Conservation (phyloP, 2,113 vertebrate species). For the Maccullochella peelii region DNA sequence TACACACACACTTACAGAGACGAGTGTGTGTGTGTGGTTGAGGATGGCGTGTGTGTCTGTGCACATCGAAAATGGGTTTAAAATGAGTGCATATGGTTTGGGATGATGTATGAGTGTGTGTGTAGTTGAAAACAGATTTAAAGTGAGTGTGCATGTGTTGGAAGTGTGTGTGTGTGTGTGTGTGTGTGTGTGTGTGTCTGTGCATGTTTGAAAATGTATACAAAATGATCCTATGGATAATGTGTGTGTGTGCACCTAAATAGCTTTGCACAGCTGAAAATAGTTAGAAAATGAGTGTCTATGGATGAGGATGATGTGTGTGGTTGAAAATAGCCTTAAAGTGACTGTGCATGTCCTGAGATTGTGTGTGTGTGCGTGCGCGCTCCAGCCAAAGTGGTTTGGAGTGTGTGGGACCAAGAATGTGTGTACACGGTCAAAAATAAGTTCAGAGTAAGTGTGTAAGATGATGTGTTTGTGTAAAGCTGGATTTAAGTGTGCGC, state of each 20-base stretch:
- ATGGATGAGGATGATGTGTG: not conserved
- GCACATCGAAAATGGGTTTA: constrained; percentile 6
- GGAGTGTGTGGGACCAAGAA: not conserved
- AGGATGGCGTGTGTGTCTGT: not conserved
- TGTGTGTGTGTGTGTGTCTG: too few relatives aligned
- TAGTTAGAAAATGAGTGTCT: not conserved
- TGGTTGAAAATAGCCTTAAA: constrained; percentile 3
- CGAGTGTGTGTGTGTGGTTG: not conserved
- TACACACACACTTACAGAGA: not conserved
- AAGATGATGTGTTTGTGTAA: not conserved
- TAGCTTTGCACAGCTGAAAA: constrained; percentile 2
- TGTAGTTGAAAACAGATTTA: not conserved
- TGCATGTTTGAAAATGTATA: constrained; percentile 1
- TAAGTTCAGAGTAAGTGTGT: not conserved
- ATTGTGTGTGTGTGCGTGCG: not conserved
- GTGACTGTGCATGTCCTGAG: not conserved
- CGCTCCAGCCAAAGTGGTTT: not conserved
- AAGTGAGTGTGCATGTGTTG: constrained; percentile 11
- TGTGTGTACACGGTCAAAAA: not conserved
- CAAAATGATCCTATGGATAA: not conserved
- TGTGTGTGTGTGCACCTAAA: constrained; percentile 1
- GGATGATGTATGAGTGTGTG: constrained; percentile 5
- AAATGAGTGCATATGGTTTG: constrained; percentile 16
- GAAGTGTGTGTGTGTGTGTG: not conserved
- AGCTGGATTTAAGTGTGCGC: constrained; percentile 2